Conservation (phyloP, 2,113 vertebrate species). For the Sapayoa aenigma region DNA sequence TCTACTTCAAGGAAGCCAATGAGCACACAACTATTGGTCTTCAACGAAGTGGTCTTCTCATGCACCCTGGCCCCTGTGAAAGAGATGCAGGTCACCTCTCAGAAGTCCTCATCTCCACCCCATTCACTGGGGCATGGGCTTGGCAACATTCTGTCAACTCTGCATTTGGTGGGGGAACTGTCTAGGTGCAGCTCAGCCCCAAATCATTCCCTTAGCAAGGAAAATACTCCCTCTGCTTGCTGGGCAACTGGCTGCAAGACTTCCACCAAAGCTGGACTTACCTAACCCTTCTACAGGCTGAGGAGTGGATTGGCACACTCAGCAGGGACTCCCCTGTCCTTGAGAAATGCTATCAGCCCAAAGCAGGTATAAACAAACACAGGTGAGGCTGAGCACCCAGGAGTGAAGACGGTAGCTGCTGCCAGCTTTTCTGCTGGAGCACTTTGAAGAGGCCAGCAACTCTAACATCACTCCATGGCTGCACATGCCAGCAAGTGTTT, state of each 20-base stretch:
- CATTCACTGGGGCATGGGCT: rapidly evolving
- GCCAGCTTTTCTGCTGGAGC: background rate
- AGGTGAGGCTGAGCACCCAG: rapidly evolving
- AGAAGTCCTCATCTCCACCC: background rate
- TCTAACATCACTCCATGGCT: background rate
- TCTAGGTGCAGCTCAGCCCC: background rate
- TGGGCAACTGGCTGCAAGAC: background rate
- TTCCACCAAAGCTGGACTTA: background rate
- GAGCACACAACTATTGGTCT: background rate
- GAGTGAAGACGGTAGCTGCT: background rate
- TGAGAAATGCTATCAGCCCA: background rate
- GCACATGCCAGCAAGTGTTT: background rate
- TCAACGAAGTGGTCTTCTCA: background rate
- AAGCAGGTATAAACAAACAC: background rate
- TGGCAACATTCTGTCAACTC: background rate
- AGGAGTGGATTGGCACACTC: background rate
- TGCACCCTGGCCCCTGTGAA: rapidly evolving
- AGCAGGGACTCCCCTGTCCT: background rate
- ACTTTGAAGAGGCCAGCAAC: background rate
- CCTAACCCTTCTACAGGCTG: background rate
- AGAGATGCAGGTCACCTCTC: background rate
- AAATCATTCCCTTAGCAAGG: background rate
- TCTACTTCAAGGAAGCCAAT: background rate
- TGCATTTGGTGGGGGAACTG: background rate
- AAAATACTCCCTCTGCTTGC: background rate